Conservation (phyloP, 2,888 invertebrate species). For the Drosophila antonietae region DNA sequence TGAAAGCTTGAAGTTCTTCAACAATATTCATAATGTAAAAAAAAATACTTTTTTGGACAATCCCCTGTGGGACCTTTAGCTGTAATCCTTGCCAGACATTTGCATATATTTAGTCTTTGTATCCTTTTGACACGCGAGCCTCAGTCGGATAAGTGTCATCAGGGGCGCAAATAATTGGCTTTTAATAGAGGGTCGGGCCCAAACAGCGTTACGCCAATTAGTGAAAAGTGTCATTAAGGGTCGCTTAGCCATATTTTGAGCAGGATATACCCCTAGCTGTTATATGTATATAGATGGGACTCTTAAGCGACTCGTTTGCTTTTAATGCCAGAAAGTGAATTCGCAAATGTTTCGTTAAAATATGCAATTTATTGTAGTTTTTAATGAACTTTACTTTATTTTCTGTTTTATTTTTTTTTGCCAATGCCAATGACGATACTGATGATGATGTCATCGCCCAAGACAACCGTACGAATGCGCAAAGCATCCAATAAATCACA, state of each 20-base stretch:
- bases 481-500: conserved; percentile 64
- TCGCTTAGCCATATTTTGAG: conserved; percentile 14
- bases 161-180: conserved; percentile 58
- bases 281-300: conserved; percentile 10
- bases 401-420: background rate
- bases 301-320: conserved; percentile 25
- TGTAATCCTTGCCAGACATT: conserved; percentile 66
- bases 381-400: conserved; percentile 39
- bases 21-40: conserved; percentile 33
- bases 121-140: conserved; percentile 62
- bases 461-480: conserved; percentile 33
- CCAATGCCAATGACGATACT: conserved; percentile 18
- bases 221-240: conserved; percentile 46
- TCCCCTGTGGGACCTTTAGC: conserved; percentile 3
- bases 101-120: conserved; percentile 62
- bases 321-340: conserved; percentile 44
- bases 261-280: background rate
- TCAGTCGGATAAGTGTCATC: conserved; percentile 40
- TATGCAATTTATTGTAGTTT: conserved; percentile 41
- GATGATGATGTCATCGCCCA: conserved; percentile 72
- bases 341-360: conserved; percentile 35
- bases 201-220: conserved; percentile 50
- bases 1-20: conserved; percentile 54
- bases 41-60: conserved; percentile 10
- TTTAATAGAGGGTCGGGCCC: conserved; percentile 40